Evolutionary conservation across 1,140 invertebrate species (phyloP), one percentile per base, ranked within the genome.

Genomic region (Drosophila athabasca): DNA sequence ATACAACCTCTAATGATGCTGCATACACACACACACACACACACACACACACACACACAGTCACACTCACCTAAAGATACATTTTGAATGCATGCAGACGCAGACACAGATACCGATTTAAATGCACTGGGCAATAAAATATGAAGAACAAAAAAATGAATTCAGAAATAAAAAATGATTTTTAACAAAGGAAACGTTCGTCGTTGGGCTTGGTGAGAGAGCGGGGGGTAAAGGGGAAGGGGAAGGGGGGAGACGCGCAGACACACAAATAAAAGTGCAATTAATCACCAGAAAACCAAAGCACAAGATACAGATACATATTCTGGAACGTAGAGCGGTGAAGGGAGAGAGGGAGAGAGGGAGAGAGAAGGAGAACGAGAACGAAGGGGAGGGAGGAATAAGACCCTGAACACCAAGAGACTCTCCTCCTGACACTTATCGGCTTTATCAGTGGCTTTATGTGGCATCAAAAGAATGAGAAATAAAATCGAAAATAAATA

Each of bases 241-340:
- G 31, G 31, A 31, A 2, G 9, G 31, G 9, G 31, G 31, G 0
- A 35, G 2, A 3, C 3, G 69, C 45, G 48, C 70, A 81, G 44
- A 44, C 79, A 68, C 69, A 85, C 62, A 82, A 87, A 85, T 87
- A 85, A 87, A 85, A 85, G 82, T 85, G 81, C 82, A 87, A 85
- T 85, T 85, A 85, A 85, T 85, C 81, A 85, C 69, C 73, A 77
- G 82, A 87, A 82, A 75, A 43, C 68, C 35, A 39, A 39, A 39
- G 35, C 35, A 39, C 29, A 82, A 52, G 58, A 46, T 58, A 60
- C 55, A 49, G 54, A 53, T 13, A 50, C 29, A 41, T 57, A 69
- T 31, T 31, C 8, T 31, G 52, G 50, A 62, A 60, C 44, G 9
- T 22, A 60, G 57, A 49, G 45, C 44, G 31, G 24, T 52, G 61